Conservation (phyloP, 2,888 invertebrate genomes). For the Choristoneura rosaceana region DNA sequence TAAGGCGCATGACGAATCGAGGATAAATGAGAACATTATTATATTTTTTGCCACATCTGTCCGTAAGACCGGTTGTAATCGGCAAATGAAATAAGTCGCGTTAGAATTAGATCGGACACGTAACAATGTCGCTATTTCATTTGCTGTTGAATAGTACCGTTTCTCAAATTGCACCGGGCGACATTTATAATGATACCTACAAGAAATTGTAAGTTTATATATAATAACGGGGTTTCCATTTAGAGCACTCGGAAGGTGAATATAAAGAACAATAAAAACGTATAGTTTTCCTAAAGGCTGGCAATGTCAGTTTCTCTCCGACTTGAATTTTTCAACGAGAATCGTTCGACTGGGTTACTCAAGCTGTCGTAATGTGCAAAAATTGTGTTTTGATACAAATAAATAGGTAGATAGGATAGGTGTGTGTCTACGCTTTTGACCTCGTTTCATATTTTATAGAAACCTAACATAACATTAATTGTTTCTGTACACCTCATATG, state of each 20-base stretch:
- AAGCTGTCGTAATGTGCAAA: background rate
- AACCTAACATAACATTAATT: background rate
- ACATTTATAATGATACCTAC: background rate
- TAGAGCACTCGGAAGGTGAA: background rate
- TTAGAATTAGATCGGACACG: slow-evolving; percentile 9
- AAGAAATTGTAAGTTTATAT: background rate
- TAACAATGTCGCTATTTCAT: slow-evolving; percentile 20
- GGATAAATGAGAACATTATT: slow-evolving; percentile 21
- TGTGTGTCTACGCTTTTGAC: background rate
- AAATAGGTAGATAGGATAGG: too few species aligned
- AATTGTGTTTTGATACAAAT: too few species aligned
- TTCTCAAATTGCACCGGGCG: background rate
- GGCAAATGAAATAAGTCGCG: slow-evolving; percentile 31
- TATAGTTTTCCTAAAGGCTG: background rate
- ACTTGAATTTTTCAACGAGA: background rate
- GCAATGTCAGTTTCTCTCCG: background rate
- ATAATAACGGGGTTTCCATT: background rate
- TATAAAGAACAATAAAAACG: background rate
- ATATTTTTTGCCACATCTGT: slow-evolving; percentile 25
- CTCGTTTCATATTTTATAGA: background rate
- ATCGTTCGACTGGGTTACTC: background rate
- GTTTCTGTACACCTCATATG: background rate
- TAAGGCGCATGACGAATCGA: slow-evolving; percentile 29
- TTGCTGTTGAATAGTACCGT: slow-evolving; percentile 19
- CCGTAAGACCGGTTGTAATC: slow-evolving; percentile 23